Percentiles rank a stretch among this genome's conserved stretches.
Evolutionary conservation across 1,140 invertebrate species (phyloP).

Genomic region (Hyles vespertilio): DNA sequence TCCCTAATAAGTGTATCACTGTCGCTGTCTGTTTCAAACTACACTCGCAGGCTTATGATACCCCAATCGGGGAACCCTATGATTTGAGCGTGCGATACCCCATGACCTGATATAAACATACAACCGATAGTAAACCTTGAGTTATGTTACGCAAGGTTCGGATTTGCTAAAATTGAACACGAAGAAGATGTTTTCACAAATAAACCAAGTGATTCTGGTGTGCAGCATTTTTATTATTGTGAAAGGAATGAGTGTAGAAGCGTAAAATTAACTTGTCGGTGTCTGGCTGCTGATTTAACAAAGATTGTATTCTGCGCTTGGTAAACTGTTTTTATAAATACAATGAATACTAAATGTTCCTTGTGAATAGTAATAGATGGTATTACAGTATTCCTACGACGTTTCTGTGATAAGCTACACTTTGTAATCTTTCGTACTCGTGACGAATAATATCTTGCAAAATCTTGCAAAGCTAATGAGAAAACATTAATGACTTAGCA

Average conservation of each 20-base stretch:
- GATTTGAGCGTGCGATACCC: slow-evolving; percentile 27
- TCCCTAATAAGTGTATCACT: slow-evolving; percentile 40
- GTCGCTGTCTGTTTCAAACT: slow-evolving; percentile 38
- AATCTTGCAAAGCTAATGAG: too few relatives aligned
- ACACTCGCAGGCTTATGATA: slow-evolving; percentile 48
- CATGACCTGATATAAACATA: not conserved
- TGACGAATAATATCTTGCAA: too few relatives aligned
- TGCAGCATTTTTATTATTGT: slow-evolving; percentile 40
- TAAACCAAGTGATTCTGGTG: slow-evolving; percentile 28
- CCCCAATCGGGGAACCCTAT: slow-evolving; percentile 48
- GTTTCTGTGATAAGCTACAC: too few relatives aligned
- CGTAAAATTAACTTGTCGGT: slow-evolving; percentile 43
- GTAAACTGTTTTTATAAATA: too few relatives aligned
- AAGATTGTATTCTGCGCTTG: too few relatives aligned
- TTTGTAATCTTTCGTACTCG: too few relatives aligned
- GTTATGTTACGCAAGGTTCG: not conserved
- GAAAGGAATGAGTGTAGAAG: slow-evolving; percentile 32
- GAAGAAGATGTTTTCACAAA: slow-evolving; percentile 24
- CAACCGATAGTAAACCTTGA: not conserved
- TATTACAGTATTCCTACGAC: too few relatives aligned
- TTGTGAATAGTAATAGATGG: too few relatives aligned
- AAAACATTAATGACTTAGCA: too few relatives aligned
- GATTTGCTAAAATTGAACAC: not conserved
- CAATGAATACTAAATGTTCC: too few relatives aligned
- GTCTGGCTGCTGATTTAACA: slow-evolving; percentile 4